These are phyloP conservation scores for Falcaria lacertinaria DNA, from an alignment of 2,888 invertebrate genomes.

Conservation along the genomic window DNA sequence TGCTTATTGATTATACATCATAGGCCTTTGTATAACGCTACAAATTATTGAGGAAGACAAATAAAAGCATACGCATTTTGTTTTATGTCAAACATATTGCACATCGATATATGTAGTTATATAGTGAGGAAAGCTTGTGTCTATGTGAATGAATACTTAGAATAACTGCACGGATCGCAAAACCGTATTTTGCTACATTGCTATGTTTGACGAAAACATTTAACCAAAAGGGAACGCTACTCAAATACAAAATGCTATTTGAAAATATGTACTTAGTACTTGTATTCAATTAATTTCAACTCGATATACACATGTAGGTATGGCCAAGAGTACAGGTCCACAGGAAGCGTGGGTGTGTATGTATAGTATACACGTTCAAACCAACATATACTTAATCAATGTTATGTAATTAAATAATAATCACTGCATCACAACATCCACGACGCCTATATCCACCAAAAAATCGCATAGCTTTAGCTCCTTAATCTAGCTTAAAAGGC, in stretches of 20 bases:
- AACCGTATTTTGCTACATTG: conserved; percentile 13
- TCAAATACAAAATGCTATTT: conserved; percentile 36
- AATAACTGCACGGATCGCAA: neutral
- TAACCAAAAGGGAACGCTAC: conserved; percentile 36
- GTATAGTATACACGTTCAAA: conserved; percentile 38
- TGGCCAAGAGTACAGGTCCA: conserved; percentile 48
- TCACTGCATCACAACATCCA: conserved; percentile 53
- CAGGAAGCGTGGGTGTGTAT: conserved; percentile 20
- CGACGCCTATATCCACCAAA: conserved; percentile 54
- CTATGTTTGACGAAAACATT: conserved; percentile 46
- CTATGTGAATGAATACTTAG: too few relatives aligned
- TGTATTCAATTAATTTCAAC: conserved; percentile 45
- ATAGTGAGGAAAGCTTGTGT: neutral
- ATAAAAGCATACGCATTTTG: conserved; percentile 14
- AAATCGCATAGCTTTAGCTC: conserved; percentile 56
- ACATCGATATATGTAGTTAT: conserved; percentile 18
- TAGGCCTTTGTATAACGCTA: conserved; percentile 55
- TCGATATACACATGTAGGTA: conserved; percentile 37
- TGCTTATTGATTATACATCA: conserved; percentile 41
- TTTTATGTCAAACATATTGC: conserved; percentile 39
- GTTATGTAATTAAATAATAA: conserved; percentile 33
- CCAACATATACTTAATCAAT: conserved; percentile 16
- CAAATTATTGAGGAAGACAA: conserved; percentile 49
- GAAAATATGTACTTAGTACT: conserved; percentile 47
- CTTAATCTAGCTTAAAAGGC: conserved; percentile 69